These are phyloP conservation scores for Arion vulgaris DNA, from an alignment of 1,140 invertebrate species.

Conservation along the genomic window DNA sequence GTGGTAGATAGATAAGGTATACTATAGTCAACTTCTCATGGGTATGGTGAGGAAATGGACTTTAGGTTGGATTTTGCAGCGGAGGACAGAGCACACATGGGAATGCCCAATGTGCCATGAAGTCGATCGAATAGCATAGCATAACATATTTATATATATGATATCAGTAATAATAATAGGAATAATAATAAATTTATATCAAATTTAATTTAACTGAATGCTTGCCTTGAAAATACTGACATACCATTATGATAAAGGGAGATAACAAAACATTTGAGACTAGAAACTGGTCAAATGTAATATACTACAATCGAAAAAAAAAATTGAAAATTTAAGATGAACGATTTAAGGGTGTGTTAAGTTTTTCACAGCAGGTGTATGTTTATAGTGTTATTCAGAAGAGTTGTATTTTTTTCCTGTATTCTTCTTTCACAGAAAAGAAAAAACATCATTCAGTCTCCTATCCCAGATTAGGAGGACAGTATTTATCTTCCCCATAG, in stretches of 20 bases:
- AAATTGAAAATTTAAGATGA: background rate
- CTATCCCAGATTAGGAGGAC: background rate
- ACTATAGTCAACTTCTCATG: no score
- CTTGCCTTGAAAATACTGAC: background rate
- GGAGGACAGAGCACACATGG: no score
- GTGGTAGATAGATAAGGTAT: no score
- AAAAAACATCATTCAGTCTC: background rate
- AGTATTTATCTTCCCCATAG: conserved; percentile 32
- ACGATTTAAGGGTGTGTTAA: background rate
- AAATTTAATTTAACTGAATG: background rate
- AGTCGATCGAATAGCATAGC: no score
- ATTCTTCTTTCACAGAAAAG: no score
- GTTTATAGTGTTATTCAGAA: background rate
- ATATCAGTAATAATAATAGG: no score
- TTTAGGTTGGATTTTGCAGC: no score
- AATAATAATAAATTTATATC: no score
- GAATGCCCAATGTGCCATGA: no score
- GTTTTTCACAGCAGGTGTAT: background rate
- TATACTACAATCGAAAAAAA: background rate
- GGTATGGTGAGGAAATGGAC: no score
- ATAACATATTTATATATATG: no score
- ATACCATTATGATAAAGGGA: background rate
- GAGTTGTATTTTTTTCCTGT: background rate
- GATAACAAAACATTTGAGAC: background rate
- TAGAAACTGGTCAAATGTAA: background rate